A percentile compares a stretch with the other conserved stretches of the same genome.
These are phyloP conservation scores for Apoderus coryli DNA, from an alignment of 2,888 invertebrate genomes.

Conservation along the genomic window DNA sequence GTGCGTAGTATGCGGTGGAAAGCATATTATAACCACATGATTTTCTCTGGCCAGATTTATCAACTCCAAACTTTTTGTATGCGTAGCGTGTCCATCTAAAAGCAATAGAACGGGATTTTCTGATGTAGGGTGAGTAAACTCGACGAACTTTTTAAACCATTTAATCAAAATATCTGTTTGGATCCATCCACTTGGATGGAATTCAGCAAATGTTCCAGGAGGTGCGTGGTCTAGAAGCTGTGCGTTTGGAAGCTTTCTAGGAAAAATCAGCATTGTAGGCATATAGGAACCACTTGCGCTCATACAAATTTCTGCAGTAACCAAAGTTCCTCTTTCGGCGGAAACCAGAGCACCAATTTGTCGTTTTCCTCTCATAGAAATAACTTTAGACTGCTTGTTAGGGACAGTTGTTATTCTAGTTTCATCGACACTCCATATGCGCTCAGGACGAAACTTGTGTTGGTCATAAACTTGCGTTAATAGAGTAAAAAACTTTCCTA, in stretches of 20 bases:
- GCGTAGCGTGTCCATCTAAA: conserved; percentile 12
- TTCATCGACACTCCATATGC: conserved; percentile 22
- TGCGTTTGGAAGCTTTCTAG: conserved; percentile 13
- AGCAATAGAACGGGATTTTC: conserved; percentile 9
- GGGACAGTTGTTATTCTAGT: conserved; percentile 22
- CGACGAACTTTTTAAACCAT: conserved; percentile 13
- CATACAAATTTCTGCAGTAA: conserved; percentile 19
- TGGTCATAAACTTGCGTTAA: conserved; percentile 19
- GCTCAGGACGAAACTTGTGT: conserved; percentile 18
- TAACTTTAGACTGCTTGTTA: conserved; percentile 17
- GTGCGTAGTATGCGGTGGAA: conserved; percentile 23
- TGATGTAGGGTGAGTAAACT: conserved; percentile 7
- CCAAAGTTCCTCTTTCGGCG: conserved; percentile 17
- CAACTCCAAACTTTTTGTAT: neutral
- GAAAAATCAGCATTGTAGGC: conserved; percentile 12
- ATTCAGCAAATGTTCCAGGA: conserved; percentile 14
- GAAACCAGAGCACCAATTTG: conserved; percentile 18
- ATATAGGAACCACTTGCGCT: conserved; percentile 18
- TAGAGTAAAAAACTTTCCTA: conserved; percentile 16
- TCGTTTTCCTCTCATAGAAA: conserved; percentile 16
- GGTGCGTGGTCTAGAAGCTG: conserved; percentile 17
- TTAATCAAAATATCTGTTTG: conserved; percentile 8
- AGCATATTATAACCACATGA: conserved; percentile 21
- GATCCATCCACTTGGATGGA: conserved; percentile 11
- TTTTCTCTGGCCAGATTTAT: neutral